Evolutionary conservation across 2,888 invertebrate species (phyloP).

Genomic region (Leptopilina myrica): DNA sequence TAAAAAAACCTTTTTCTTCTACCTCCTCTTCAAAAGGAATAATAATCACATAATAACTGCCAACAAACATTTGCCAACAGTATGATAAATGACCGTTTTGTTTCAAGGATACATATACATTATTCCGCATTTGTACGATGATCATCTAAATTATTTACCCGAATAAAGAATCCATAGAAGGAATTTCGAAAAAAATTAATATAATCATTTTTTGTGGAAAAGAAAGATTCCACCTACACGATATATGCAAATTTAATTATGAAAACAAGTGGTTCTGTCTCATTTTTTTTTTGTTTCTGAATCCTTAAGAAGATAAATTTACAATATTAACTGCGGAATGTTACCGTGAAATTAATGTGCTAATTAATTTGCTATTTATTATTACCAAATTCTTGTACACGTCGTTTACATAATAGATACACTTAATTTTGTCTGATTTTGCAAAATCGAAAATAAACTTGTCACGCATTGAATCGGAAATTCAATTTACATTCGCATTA

Average conservation of each 20-base stretch:
- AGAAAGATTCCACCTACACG: constrained; percentile 6
- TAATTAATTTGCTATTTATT: background rate
- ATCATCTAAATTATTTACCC: background rate
- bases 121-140: background rate
- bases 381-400: background rate
- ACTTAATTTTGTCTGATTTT: background rate
- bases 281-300: constrained; percentile 2
- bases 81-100: background rate
- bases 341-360: background rate
- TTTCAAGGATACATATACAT: background rate
- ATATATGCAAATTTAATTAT: constrained; percentile 35
- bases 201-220: background rate
- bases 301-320: constrained; percentile 8
- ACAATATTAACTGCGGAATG: background rate
- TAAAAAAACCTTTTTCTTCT: background rate
- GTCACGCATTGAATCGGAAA: background rate
- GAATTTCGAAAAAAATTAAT: background rate
- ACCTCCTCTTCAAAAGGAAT: background rate
- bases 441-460: background rate
- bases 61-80: background rate
- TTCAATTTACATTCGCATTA: background rate
- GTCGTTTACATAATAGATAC: constrained; percentile 20
- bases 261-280: constrained; percentile 1
- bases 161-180: background rate
- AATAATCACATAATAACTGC: background rate